Conservation (phyloP, 1,140 invertebrate genomes). For the Drosophila subpulchrella region DNA sequence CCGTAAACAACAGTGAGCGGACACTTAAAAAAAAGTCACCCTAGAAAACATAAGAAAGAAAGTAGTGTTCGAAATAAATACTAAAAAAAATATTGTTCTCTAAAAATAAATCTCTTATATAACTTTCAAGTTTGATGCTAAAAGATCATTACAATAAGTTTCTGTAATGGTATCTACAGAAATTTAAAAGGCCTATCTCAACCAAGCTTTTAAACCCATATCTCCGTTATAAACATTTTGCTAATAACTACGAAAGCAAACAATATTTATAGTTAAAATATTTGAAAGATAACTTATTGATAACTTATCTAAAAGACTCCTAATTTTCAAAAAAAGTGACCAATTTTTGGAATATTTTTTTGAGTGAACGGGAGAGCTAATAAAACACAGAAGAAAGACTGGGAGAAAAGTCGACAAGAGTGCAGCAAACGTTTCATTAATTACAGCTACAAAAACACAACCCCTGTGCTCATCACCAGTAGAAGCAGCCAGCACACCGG, state of each 20-base stretch:
- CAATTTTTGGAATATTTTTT: background rate
- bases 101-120: background rate
- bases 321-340: no score
- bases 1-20: conserved; percentile 60
- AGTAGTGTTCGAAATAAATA: background rate
- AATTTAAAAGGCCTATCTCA: no score
- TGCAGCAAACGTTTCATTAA: conserved; percentile 40
- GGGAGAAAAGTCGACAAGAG: conserved; percentile 7
- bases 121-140: no score
- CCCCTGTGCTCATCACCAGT: conserved; percentile 1
- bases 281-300: no score
- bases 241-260: no score
- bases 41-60: background rate
- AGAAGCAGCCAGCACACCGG: background rate
- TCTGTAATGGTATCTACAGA: no score
- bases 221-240: no score
- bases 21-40: conserved; percentile 23
- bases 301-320: no score
- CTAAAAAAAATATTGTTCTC: background rate
- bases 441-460: conserved; percentile 30
- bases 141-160: no score
- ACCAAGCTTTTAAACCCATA: no score
- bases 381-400: conserved; percentile 15
- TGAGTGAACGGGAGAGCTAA: background rate
- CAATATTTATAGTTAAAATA: no score